Evolutionary conservation across 2,797 vertebrate genomes (phyloP).

Genomic region (Potorous gilbertii): DNA sequence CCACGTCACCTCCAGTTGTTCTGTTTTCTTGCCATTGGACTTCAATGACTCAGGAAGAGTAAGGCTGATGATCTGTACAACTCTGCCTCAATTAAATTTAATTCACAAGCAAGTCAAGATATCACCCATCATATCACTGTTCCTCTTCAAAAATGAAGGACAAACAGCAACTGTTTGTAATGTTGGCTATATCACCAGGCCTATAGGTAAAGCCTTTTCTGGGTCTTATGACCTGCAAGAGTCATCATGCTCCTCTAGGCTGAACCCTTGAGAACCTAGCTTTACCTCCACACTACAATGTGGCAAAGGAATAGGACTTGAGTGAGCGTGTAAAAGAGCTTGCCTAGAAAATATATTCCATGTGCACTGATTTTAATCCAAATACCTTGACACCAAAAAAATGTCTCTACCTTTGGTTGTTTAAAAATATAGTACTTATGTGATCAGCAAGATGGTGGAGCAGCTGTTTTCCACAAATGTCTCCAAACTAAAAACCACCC

Average conservation of each 20-base stretch:
- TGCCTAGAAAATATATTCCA: background rate
- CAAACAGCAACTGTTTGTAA: background rate
- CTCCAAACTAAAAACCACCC: background rate
- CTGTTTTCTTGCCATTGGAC: background rate
- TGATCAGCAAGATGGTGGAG: background rate
- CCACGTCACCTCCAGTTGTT: background rate
- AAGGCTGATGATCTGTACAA: background rate
- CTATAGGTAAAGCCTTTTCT: background rate
- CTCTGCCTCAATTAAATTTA: background rate
- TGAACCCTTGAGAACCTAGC: background rate
- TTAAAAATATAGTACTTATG: background rate
- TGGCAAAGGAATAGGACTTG: background rate
- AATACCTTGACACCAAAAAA: background rate
- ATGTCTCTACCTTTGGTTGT: background rate
- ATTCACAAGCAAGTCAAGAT: background rate
- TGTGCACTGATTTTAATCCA: background rate
- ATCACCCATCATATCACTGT: background rate
- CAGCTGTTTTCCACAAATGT: background rate
- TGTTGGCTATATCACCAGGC: background rate
- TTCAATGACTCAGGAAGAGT: background rate
- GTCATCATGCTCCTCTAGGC: background rate
- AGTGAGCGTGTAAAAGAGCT: background rate
- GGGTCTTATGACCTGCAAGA: background rate
- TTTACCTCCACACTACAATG: background rate
- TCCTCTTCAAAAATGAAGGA: background rate